phyloP scores from a whole-genome alignment of 2,113 vertebrate species.

The Tringa solitaria region DNA sequence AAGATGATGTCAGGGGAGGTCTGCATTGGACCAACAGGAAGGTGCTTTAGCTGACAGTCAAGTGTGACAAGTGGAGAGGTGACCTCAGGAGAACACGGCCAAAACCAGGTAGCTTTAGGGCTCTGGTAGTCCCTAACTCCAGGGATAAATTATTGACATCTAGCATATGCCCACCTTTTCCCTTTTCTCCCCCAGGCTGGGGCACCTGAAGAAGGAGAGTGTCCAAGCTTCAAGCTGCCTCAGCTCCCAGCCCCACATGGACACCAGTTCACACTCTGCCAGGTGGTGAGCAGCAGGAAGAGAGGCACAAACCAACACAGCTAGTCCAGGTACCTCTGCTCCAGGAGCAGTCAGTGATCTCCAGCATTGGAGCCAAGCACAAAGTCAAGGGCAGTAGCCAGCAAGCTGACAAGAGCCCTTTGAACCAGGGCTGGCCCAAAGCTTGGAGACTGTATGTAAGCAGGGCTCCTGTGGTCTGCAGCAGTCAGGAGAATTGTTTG shows the following conservation, averaged over 20 bases:
- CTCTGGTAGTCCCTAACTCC: neutral
- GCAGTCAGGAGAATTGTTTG: neutral
- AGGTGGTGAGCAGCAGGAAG: neutral
- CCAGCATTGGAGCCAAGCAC: neutral
- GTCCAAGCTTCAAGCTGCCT: neutral
- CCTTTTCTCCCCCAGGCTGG: neutral
- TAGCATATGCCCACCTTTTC: neutral
- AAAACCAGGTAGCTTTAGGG: neutral
- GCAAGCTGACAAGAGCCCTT: neutral
- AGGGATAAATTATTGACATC: neutral
- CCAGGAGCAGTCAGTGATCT: neutral
- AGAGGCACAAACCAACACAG: neutral
- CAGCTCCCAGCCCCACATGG: neutral
- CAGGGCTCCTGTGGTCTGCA: neutral
- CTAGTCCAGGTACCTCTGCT: neutral
- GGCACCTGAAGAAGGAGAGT: neutral
- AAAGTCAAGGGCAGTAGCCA: neutral
- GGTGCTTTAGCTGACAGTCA: neutral
- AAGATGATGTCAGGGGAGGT: neutral
- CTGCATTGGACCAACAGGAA: neutral
- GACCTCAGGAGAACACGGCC: neutral
- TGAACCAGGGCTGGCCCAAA: neutral
- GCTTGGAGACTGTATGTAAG: neutral
- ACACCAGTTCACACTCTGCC: neutral
- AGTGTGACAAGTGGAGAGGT: neutral